Conservation (phyloP, 2,113 vertebrate genomes). For the Aphyosemion australe region DNA sequence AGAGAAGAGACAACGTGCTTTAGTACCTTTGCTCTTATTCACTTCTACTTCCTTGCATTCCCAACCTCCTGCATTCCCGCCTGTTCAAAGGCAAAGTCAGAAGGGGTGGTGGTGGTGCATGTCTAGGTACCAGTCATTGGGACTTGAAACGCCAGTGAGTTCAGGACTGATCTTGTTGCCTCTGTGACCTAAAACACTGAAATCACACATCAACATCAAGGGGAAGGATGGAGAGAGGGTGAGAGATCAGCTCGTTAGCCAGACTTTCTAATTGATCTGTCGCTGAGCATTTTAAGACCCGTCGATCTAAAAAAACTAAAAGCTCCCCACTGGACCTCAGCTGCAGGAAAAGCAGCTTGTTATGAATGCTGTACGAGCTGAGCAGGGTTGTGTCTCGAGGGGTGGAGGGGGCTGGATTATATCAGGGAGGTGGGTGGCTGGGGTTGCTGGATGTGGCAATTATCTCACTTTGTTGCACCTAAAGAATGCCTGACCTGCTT, state of each 20-base stretch:
- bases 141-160: not conserved
- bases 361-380: conserved; percentile 6
- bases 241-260: conserved; percentile 44
- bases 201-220: conserved; percentile 55
- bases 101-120: conserved; percentile 2
- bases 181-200: conserved; percentile 47
- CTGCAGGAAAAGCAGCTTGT: conserved; percentile 21
- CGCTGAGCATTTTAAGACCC: conserved; percentile 32
- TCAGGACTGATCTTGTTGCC: conserved; percentile 21
- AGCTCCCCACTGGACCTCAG: conserved; percentile 6
- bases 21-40: conserved; percentile 19
- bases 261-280: conserved; percentile 31
- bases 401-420: conserved; percentile 15
- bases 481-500: conserved; percentile 72
- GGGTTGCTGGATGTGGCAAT: conserved; percentile 45
- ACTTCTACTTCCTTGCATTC: conserved; percentile 22
- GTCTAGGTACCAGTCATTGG: conserved; percentile 35
- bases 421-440: not conserved
- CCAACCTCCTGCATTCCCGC: conserved; percentile 20
- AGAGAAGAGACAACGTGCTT: too few species aligned
- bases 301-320: conserved; percentile 30
- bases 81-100: conserved; percentile 48
- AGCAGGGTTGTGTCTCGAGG: not conserved
- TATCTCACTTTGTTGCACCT: conserved; percentile 67
- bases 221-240: conserved; percentile 12